A percentile compares a stretch with the other conserved stretches of the same genome.
Evolutionary conservation across 2,888 invertebrate species (phyloP).

Genomic region (Hyposoter didymator): DNA sequence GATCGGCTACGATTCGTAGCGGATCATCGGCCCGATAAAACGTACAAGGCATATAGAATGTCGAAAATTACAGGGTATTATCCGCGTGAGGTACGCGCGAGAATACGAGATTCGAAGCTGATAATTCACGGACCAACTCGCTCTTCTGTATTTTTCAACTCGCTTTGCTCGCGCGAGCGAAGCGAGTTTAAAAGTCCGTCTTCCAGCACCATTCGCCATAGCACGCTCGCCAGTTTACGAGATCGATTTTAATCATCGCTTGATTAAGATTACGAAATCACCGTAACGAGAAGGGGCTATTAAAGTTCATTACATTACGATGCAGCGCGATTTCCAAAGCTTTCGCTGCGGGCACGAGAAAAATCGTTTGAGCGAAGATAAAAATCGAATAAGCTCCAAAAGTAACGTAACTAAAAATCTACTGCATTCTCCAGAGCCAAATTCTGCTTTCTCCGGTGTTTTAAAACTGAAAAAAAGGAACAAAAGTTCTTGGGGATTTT

Average conservation of each 20-base stretch:
- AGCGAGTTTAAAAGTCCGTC: background rate
- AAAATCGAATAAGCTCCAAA: background rate
- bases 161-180: conserved; percentile 40
- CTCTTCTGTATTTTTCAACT: conserved; percentile 27
- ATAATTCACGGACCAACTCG: conserved; percentile 71
- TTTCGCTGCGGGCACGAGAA: conserved; percentile 2
- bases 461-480: background rate
- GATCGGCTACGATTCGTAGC: conserved; percentile 76
- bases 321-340: conserved; percentile 15
- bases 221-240: conserved; percentile 74
- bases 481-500: background rate
- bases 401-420: background rate
- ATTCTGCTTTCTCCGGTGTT: background rate
- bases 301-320: conserved; percentile 76
- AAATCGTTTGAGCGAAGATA: background rate
- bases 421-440: background rate
- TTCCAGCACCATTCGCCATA: conserved; percentile 23
- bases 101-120: conserved; percentile 79
- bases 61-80: conserved; percentile 83
- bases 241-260: conserved; percentile 79
- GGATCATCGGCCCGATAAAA: conserved; percentile 79
- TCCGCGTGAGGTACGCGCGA: conserved; percentile 76
- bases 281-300: conserved; percentile 71
- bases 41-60: conserved; percentile 78
- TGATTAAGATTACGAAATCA: conserved; percentile 78